Evolutionary conservation across 35 echinoderm and acorn worm species (phyloP).

Genomic region (Apostichopus californicus): DNA sequence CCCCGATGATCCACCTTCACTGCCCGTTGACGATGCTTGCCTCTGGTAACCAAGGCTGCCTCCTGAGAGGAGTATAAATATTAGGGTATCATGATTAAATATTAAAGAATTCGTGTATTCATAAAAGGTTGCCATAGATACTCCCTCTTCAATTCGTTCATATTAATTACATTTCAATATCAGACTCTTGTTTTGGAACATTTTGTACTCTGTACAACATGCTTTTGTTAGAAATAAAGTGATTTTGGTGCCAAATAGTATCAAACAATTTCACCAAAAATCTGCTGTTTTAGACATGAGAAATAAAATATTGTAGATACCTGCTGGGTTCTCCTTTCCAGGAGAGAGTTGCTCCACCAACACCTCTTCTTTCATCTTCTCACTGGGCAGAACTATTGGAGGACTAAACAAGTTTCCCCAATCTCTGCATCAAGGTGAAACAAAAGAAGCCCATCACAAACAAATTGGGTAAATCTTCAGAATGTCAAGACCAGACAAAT

Average conservation of each 20-base stretch:
- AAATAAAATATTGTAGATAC: background rate
- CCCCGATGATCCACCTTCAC: conserved; percentile 55
- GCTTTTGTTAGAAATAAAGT: no score
- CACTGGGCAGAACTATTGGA: conserved; percentile 92
- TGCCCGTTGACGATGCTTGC: conserved; percentile 64
- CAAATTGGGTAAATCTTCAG: background rate
- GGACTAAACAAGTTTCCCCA: conserved; percentile 94
- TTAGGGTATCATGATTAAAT: no score
- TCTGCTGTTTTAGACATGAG: no score
- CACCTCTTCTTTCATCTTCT: conserved; percentile 75
- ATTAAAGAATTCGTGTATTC: no score
- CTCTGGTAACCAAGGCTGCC: conserved; percentile 15
- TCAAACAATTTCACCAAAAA: no score
- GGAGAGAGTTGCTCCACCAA: conserved; percentile 72
- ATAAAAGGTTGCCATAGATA: no score
- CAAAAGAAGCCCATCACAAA: no score
- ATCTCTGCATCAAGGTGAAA: conserved; percentile 57
- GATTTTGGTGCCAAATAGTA: no score
- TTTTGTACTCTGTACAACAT: no score
- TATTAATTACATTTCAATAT: no score
- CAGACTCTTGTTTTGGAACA: no score
- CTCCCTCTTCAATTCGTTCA: no score
- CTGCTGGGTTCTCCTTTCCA: conserved; percentile 48
- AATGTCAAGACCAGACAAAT: background rate
- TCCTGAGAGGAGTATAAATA: background rate